Percentiles rank a stretch among this genome's conserved stretches.
Conservation (phyloP, 2,888 invertebrate genomes). For the Drosophila parthenogenetica region DNA sequence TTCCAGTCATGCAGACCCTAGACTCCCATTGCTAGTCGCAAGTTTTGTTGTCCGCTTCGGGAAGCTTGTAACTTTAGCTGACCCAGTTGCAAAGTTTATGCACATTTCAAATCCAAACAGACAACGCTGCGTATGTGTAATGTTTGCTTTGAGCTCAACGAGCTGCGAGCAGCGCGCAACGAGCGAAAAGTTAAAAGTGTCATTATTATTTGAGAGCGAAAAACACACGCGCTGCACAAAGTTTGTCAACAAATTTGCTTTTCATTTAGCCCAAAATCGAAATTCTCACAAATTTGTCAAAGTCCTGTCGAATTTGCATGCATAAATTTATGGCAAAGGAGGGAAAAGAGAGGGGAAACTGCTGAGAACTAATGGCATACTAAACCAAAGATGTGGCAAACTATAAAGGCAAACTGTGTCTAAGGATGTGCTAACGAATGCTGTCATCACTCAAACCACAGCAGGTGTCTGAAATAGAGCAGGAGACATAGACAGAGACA, state of each 20-base stretch:
- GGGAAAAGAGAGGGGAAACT: background rate
- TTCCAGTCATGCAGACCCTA: background rate
- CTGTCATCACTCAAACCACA: conserved; percentile 61
- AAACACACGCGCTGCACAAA: conserved; percentile 17
- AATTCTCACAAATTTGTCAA: conserved; percentile 20
- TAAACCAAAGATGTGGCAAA: conserved; percentile 53
- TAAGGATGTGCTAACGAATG: conserved; percentile 60
- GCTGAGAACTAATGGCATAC: conserved; percentile 42
- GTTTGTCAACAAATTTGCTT: conserved; percentile 65
- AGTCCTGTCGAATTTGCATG: conserved; percentile 30
- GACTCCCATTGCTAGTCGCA: background rate
- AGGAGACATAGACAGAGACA: background rate
- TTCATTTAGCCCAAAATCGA: conserved; percentile 58
- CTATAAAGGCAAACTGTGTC: conserved; percentile 33
- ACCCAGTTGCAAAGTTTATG: conserved; percentile 62
- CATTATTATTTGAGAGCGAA: conserved; percentile 22
- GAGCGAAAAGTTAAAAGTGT: conserved; percentile 51
- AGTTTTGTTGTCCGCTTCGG: background rate
- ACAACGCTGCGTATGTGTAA: conserved; percentile 74
- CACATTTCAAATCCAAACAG: conserved; percentile 56
- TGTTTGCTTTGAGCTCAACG: conserved; percentile 45
- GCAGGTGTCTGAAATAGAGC: conserved; percentile 10
- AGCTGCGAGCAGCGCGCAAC: background rate
- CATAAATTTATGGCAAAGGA: conserved; percentile 48
- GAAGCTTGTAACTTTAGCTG: conserved; percentile 48